Evolutionary conservation across 2,888 invertebrate genomes (phyloP).

Genomic region (Drosophila eohydei): DNA sequence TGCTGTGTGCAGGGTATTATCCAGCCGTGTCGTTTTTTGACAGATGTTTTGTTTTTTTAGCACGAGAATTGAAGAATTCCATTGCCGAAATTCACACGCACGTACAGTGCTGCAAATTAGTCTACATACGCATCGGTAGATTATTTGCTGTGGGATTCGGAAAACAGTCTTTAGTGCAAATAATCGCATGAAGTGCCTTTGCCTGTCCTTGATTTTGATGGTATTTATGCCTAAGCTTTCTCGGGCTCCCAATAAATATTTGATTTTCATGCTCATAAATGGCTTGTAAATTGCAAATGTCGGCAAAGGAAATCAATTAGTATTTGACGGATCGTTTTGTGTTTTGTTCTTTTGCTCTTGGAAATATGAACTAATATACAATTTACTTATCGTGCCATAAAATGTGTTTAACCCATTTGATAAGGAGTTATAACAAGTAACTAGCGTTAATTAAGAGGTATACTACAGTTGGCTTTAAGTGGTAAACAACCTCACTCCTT

Average conservation of each 20-base stretch:
- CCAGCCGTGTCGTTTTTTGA: background rate
- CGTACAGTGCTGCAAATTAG: conserved; percentile 75
- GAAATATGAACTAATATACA: conserved; percentile 6
- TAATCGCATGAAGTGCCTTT: conserved; percentile 36
- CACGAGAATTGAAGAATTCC: conserved; percentile 28
- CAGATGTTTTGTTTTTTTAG: background rate
- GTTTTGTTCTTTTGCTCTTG: background rate
- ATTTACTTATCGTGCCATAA: background rate
- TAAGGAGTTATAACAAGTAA: conserved; percentile 5
- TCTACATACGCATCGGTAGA: conserved; percentile 34
- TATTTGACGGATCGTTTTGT: conserved; percentile 9
- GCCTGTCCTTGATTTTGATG: conserved; percentile 68
- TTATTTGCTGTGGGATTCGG: background rate
- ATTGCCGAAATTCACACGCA: conserved; percentile 56
- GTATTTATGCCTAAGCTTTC: conserved; percentile 40
- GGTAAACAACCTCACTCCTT: background rate
- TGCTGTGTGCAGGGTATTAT: background rate
- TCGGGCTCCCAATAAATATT: conserved; percentile 22
- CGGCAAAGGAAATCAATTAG: conserved; percentile 22
- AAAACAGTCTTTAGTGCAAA: conserved; percentile 29
- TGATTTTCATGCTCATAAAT: conserved; percentile 5
- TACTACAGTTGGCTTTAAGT: background rate
- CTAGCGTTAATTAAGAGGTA: background rate
- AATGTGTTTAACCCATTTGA: background rate
- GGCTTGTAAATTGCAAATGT: conserved; percentile 21